phyloP scores from a whole-genome alignment of 2,113 vertebrate genomes.

The Coptodon rendalli region DNA sequence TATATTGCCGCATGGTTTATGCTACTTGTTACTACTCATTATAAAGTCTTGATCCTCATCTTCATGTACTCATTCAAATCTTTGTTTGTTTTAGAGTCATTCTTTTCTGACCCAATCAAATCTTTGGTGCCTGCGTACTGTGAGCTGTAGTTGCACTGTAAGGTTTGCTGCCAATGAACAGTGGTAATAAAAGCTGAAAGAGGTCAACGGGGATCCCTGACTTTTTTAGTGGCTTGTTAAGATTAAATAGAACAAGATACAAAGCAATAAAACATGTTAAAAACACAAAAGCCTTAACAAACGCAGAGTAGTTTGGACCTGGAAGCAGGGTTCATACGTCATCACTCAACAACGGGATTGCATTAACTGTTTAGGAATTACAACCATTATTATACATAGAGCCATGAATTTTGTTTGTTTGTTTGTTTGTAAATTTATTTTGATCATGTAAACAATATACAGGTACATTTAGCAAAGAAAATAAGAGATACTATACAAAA shows the following conservation, averaged over 20 bases:
- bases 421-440: too few species aligned
- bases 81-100: not conserved
- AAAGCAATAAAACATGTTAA: not conserved
- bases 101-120: not conserved
- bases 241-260: not conserved
- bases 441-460: too few species aligned
- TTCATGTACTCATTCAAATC: too few species aligned
- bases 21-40: too few species aligned
- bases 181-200: not conserved
- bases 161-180: not conserved
- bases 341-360: not conserved
- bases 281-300: not conserved
- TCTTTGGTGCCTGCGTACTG: not conserved
- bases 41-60: too few species aligned
- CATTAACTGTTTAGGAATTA: too few species aligned
- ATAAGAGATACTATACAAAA: too few species aligned
- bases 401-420: too few species aligned
- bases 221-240: not conserved
- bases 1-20: not conserved
- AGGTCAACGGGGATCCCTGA: not conserved
- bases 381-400: too few species aligned
- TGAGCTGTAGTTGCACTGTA: not conserved
- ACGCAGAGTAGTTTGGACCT: not conserved
- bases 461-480: too few species aligned
- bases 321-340: not conserved